A percentile compares a stretch with the other conserved stretches of the same genome.
These are phyloP conservation scores for Eilema sororculum DNA, from an alignment of 2,888 invertebrate genomes.

Conservation along the genomic window DNA sequence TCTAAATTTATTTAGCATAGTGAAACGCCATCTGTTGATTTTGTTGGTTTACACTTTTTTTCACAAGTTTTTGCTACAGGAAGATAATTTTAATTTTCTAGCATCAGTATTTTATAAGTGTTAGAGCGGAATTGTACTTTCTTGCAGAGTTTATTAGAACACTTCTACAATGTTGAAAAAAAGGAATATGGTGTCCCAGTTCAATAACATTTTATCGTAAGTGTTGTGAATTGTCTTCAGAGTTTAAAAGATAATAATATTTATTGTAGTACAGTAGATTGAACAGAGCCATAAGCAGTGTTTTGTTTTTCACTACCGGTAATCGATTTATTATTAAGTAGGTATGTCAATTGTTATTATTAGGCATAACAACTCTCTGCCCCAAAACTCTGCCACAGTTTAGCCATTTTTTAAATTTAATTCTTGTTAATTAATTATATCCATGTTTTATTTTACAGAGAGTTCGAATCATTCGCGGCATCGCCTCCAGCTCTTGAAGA, in stretches of 20 bases:
- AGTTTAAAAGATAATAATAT: slow-evolving; percentile 12
- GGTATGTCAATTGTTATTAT: slow-evolving; percentile 12
- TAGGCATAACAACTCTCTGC: background rate
- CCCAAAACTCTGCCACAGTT: too few species aligned
- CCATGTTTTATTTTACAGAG: slow-evolving; percentile 60
- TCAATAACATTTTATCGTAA: slow-evolving; percentile 75
- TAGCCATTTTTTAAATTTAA: background rate
- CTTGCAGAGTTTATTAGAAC: background rate
- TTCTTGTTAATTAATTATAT: background rate
- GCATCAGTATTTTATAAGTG: slow-evolving; percentile 8
- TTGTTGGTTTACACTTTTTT: slow-evolving; percentile 53
- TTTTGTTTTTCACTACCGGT: slow-evolving; percentile 1
- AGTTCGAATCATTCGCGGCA: slow-evolving; percentile 80
- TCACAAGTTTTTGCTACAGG: background rate
- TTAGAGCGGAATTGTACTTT: background rate
- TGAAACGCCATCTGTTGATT: slow-evolving; percentile 49
- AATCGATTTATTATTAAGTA: background rate
- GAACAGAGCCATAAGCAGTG: slow-evolving; percentile 3
- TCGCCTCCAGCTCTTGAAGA: slow-evolving; percentile 93
- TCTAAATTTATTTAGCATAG: slow-evolving; percentile 42
- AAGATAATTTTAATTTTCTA: background rate
- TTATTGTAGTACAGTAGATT: background rate
- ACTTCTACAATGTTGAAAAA: slow-evolving; percentile 71
- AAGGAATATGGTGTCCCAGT: slow-evolving; percentile 71
- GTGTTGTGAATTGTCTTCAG: slow-evolving; percentile 50